phyloP scores from a whole-genome alignment of 2,113 vertebrate genomes.

The Elaphurus davidianus region DNA sequence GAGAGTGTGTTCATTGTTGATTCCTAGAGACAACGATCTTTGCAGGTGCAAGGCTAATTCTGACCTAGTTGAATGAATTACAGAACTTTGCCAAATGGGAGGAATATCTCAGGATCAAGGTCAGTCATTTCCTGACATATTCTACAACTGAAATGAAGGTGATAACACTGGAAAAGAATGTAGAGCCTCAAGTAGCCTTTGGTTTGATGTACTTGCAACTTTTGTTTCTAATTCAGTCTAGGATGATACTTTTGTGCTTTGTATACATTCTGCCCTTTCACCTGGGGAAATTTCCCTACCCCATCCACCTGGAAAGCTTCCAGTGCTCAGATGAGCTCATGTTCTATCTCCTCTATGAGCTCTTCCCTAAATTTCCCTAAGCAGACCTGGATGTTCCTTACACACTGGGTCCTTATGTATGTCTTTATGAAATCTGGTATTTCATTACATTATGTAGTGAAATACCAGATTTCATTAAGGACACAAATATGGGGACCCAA shows the following conservation, averaged over 20 bases:
- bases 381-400: not conserved
- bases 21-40: not conserved
- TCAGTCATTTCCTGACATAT: not conserved
- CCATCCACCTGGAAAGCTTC: not conserved
- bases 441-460: not conserved
- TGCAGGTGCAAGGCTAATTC: not conserved
- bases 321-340: not conserved
- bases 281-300: not conserved
- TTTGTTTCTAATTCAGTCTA: not conserved
- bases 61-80: not conserved
- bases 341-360: not conserved
- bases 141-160: not conserved
- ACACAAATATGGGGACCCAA: not conserved
- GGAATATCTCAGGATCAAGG: not conserved
- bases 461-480: not conserved
- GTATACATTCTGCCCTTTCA: not conserved
- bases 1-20: not conserved
- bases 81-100: not conserved
- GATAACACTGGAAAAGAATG: not conserved
- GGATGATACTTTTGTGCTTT: not conserved
- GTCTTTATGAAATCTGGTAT: not conserved
- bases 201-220: not conserved
- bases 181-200: not conserved
- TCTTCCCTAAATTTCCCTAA: not conserved
- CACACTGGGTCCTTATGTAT: not conserved